Evolutionary conservation across 1,140 invertebrate species (phyloP).

Genomic region (Gryllus bimaculatus): DNA sequence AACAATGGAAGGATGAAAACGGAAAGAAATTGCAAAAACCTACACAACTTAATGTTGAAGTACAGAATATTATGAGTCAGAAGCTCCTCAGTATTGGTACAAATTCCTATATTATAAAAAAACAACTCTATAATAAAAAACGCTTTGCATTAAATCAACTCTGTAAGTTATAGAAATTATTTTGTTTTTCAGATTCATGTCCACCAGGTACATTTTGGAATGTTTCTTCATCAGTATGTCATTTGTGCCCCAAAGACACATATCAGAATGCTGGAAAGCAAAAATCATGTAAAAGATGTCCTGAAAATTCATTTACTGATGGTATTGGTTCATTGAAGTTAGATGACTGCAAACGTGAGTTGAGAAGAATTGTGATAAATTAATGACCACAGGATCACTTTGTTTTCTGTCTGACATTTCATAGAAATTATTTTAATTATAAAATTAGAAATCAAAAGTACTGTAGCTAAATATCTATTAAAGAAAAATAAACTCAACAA

Average conservation of each 20-base stretch:
- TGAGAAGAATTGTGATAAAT: too few relatives aligned
- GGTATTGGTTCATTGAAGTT: background rate
- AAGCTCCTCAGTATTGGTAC: background rate
- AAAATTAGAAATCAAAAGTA: too few relatives aligned
- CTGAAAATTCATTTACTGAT: slow-evolving; percentile 20
- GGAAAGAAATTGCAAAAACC: background rate
- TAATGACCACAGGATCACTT: too few relatives aligned
- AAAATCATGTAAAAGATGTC: slow-evolving; percentile 15
- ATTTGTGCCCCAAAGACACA: slow-evolving; percentile 15
- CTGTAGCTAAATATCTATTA: too few relatives aligned
- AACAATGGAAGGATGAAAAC: background rate
- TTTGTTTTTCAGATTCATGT: background rate
- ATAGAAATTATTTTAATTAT: too few relatives aligned
- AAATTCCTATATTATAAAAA: background rate
- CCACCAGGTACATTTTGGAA: slow-evolving; percentile 10
- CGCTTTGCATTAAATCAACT: too few relatives aligned
- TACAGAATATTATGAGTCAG: background rate
- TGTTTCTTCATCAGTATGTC: background rate
- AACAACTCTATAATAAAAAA: too few relatives aligned
- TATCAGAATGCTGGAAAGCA: slow-evolving; percentile 14
- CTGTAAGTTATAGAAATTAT: too few relatives aligned
- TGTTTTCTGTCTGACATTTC: too few relatives aligned
- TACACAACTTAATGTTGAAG: background rate
- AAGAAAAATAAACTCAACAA: too few relatives aligned
- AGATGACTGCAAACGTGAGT: slow-evolving; percentile 20